phyloP scores from a whole-genome alignment of 1,140 invertebrate genomes.

The Lycorma delicatula region DNA sequence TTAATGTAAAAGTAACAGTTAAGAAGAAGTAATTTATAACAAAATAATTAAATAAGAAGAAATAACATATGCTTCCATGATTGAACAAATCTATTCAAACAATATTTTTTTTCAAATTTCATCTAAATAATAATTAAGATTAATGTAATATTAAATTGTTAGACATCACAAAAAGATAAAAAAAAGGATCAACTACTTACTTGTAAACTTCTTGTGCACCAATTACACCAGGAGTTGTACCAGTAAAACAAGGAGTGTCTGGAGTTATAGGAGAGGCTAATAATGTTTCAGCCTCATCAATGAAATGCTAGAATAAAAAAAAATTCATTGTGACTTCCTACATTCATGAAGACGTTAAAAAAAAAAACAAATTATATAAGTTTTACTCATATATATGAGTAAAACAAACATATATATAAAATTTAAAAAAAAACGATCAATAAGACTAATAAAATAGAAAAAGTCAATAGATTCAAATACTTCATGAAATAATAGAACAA shows the following conservation, averaged over 20 bases:
- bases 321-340: too few relatives aligned
- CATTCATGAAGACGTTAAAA: background rate
- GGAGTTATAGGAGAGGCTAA: constrained; percentile 61
- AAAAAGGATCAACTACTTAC: constrained; percentile 38
- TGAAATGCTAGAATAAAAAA: constrained; percentile 56
- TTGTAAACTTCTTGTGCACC: constrained; percentile 89
- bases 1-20: too few relatives aligned
- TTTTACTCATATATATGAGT: too few relatives aligned
- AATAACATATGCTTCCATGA: too few relatives aligned
- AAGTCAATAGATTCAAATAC: constrained; percentile 16
- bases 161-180: background rate
- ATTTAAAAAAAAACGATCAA: background rate
- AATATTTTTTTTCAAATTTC: too few relatives aligned
- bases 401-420: too few relatives aligned
- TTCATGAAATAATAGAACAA: constrained; percentile 16
- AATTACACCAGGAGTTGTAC: constrained; percentile 81
- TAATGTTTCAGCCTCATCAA: constrained; percentile 67
- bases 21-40: too few relatives aligned
- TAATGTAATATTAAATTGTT: too few relatives aligned
- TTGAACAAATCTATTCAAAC: too few relatives aligned
- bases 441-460: background rate
- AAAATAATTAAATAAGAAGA: too few relatives aligned
- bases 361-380: constrained; percentile 11
- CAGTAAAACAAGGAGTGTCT: constrained; percentile 46
- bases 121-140: too few relatives aligned